phyloP scores from a whole-genome alignment of 2,888 invertebrate genomes.

The Pseudoips prasinana region DNA sequence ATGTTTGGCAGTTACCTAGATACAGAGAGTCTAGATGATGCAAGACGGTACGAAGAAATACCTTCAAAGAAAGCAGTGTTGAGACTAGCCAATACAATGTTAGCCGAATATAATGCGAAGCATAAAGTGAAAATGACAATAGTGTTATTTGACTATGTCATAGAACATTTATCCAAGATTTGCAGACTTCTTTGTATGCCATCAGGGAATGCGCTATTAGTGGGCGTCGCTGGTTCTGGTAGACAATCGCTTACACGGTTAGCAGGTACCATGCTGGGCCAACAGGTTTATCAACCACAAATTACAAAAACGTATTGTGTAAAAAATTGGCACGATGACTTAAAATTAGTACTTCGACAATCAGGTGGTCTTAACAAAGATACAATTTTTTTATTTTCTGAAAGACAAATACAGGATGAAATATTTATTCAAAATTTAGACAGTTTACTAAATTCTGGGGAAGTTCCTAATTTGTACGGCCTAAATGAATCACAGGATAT shows the following conservation, averaged over 20 bases:
- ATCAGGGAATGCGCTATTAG: constrained; percentile 89
- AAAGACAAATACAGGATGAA: constrained; percentile 91
- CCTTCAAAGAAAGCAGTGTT: constrained; percentile 85
- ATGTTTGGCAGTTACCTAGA: constrained; percentile 95
- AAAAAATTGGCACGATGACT: constrained; percentile 91
- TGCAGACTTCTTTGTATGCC: constrained; percentile 90
- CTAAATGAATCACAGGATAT: constrained; percentile 93
- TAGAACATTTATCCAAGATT: constrained; percentile 92
- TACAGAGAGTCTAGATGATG: constrained; percentile 89
- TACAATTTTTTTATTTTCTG: constrained; percentile 89
- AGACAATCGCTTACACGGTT: constrained; percentile 90
- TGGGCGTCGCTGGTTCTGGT: constrained; percentile 94
- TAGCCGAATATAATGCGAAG: constrained; percentile 90
- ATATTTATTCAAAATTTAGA: constrained; percentile 91
- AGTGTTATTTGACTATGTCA: constrained; percentile 91
- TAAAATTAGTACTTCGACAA: constrained; percentile 87
- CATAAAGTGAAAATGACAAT: constrained; percentile 92
- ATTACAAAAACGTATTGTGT: constrained; percentile 89
- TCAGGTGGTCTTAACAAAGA: constrained; percentile 88
- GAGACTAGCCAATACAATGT: constrained; percentile 83
- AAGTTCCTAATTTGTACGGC: constrained; percentile 92
- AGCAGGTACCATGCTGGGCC: constrained; percentile 84
- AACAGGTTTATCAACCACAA: constrained; percentile 87
- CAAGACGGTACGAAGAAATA: constrained; percentile 93
- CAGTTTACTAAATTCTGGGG: constrained; percentile 91